Base-by-base conservation (phyloP, 2,797 vertebrate genomes). In the Pangasius mekongensis region DNA sequence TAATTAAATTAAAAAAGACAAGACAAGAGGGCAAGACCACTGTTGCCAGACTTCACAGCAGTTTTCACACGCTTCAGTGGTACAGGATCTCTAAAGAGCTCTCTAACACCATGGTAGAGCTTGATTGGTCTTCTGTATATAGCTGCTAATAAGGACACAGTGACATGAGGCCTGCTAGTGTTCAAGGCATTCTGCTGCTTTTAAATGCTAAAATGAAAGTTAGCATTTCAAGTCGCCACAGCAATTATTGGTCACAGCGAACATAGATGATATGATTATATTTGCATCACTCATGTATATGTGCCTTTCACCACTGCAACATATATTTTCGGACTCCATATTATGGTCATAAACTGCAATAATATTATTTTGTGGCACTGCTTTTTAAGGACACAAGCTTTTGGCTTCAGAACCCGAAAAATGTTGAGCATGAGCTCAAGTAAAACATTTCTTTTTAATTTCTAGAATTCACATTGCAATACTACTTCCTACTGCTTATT, bases 1-100 rank as follows among this genome's bases (percentile, higher is more conserved):
- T 52, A n/a, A 54, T 69, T 84, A 60, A 89, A 76, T 93, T 83
- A 66, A 36, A 47, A 2, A 27, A 82, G 52, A 66, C 2, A 0
- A 64, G 5, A 52, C 66, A 66, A 67, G 49, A 27, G 20, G 30
- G 11, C 20, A 81, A 81, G 20, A 18, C 77, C 1, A 39, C 33
- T 81, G 20, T 18, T 3, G 5, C 18, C 30, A 39, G 7, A 56
- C 4, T 20, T 56, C 14, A 54, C n/a, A 36, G 30, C 78, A 60
- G 27, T 7, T 56, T 20, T 78, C 49, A 54, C 39, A 43, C 10
- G 22, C 1, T 0, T 3, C 1, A n/a, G 0, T 9, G 2, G 20
- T 36, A 36, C 18, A 39, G 22, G 4, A 39, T 27, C 33, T 62
- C 16, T 52, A 0, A 47, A 39, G 54, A 60, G 60, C 58, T 47